Base-by-base conservation (phyloP, 1,140 invertebrate species). In the Hermatobates lingyangjiaoensis region DNA sequence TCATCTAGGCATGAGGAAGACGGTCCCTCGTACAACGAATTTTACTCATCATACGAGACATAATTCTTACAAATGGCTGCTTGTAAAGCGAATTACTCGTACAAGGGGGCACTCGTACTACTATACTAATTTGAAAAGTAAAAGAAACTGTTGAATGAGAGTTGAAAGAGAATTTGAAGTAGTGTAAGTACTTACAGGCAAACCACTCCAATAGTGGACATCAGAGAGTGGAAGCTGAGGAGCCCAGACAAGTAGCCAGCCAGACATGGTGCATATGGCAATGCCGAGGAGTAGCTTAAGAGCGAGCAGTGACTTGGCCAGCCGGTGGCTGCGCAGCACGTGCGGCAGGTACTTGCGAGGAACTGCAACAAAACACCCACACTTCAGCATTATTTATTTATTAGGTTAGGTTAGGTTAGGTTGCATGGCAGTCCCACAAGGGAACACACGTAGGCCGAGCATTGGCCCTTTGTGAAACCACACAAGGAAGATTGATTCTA, bases 161-260 rank as follows among this genome's bases (percentile, higher is more conserved):
- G n/a, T n/a, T n/a, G n/a, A n/a, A n/a, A n/a, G n/a, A n/a, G n/a
- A 34, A 34, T 7, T 34, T 27, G 3, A 49, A 38, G 30, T 49
- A 49, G 26, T 21, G 21, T 34, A 50, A 18, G 52, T 52, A 66
- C 69, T 72, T 64, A 80, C 77, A 49, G 74, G 73, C 56, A 76
- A 63, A 27, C 74, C 76, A 58, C 75, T 77, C 68, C 75, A 76
- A 54, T 76, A 76, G 0, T 76, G 76, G 62, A 76, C 76, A 56
- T 79, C 73, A 30, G 66, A 59, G 40, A 70, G 60, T 20, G 68
- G 67, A 4, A 77, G 67, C 56, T 69, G 70, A 2, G 77, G 76
- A 30, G 75, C 64, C 68, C 74, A 73, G 20, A 77, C 55, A 10
- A 76, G 62, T 42, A 80, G 64, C 72, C 74, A 79, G 20, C 73